Conservation (phyloP, 2,888 invertebrate genomes). For the Eubasilissa splendida region DNA sequence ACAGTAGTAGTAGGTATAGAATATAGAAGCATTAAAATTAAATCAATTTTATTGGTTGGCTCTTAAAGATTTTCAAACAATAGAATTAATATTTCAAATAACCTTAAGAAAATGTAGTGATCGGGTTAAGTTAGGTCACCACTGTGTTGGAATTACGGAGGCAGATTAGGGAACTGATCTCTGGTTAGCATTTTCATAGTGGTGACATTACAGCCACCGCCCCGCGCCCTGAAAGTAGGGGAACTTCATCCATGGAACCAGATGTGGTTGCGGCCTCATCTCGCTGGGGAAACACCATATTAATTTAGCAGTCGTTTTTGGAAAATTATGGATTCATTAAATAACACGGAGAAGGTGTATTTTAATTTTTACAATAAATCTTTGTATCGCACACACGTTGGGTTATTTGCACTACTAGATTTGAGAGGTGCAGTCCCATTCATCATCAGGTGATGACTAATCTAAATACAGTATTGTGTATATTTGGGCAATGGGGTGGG, state of each 20-base stretch:
- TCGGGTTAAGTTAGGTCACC: conserved; percentile 2
- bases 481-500: too few relatives aligned
- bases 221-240: background rate
- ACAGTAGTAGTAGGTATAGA: too few relatives aligned
- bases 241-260: background rate
- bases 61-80: too few relatives aligned
- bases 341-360: background rate
- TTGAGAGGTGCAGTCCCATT: too few relatives aligned
- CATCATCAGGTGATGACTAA: too few relatives aligned
- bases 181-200: conserved; percentile 57
- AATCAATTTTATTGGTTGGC: too few relatives aligned
- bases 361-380: background rate
- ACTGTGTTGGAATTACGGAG: conserved; percentile 47
- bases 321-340: background rate
- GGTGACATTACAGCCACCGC: conserved; percentile 53
- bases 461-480: too few relatives aligned
- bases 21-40: too few relatives aligned
- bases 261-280: conserved; percentile 13
- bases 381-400: too few relatives aligned
- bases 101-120: too few relatives aligned
- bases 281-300: background rate
- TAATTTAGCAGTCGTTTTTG: background rate
- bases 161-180: conserved; percentile 55
- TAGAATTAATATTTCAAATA: too few relatives aligned
- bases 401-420: too few relatives aligned